Conservation (phyloP, 2,113 vertebrate genomes). For the Oncorhynchus tshawytscha region DNA sequence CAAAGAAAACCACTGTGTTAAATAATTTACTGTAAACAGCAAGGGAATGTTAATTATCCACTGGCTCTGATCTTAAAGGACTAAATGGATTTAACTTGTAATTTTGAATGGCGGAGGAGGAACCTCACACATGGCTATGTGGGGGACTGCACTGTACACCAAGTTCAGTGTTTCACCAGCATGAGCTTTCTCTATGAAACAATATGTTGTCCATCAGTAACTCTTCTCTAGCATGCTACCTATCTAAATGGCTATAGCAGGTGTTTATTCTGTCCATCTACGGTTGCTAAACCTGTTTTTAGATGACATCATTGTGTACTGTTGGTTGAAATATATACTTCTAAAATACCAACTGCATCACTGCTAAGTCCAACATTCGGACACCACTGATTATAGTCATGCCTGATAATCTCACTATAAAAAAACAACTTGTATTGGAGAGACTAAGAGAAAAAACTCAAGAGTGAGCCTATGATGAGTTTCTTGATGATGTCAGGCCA, state of each 20-base stretch:
- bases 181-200: no score
- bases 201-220: no score
- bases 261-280: neutral
- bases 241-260: no score
- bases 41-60: slow-evolving; percentile 73
- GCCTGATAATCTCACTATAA: neutral
- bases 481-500: no score
- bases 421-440: no score
- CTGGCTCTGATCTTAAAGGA: slow-evolving; percentile 48
- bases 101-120: slow-evolving; percentile 48
- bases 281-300: neutral
- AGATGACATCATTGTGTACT: neutral
- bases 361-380: neutral
- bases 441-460: no score
- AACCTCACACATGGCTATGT: slow-evolving; percentile 48
- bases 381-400: slow-evolving; percentile 10
- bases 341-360: neutral
- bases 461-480: no score
- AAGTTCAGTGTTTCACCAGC: no score
- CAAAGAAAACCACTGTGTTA: slow-evolving; percentile 60
- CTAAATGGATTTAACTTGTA: slow-evolving; percentile 56
- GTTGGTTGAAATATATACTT: neutral
- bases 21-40: slow-evolving; percentile 76
- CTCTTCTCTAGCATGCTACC: no score
- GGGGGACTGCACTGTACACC: no score